A percentile compares a stretch with the other conserved stretches of the same genome.
Conservation (phyloP, 2,113 vertebrate species). For the Sialia sialis region DNA sequence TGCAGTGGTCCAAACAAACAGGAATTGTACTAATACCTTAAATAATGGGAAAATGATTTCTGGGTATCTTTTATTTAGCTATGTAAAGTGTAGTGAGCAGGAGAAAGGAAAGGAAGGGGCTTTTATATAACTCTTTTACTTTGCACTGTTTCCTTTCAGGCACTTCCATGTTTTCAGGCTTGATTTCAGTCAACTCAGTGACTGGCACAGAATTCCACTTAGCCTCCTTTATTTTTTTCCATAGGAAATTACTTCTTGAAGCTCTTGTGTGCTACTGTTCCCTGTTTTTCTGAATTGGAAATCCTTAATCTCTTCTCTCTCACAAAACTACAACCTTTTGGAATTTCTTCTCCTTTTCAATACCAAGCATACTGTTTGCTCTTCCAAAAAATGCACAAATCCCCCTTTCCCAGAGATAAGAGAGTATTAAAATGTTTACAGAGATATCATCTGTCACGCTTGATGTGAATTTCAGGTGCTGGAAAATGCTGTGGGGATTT, state of each 20-base stretch:
- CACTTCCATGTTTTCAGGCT: neutral
- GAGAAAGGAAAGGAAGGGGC: neutral
- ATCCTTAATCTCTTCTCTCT: neutral
- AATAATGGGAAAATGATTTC: neutral
- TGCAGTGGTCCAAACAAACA: neutral
- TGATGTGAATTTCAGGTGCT: neutral
- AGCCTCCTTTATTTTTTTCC: neutral
- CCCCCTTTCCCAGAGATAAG: neutral
- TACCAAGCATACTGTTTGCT: neutral
- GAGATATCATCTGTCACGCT: neutral
- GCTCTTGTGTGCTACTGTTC: neutral
- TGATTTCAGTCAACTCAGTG: neutral
- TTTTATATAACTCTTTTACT: neutral
- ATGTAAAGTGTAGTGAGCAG: neutral
- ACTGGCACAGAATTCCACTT: neutral
- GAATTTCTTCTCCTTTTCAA: neutral
- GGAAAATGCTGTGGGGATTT: neutral
- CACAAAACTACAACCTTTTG: neutral
- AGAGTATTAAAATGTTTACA: neutral
- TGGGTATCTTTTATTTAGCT: neutral
- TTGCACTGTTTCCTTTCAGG: neutral
- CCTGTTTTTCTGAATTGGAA: neutral
- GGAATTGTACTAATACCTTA: neutral
- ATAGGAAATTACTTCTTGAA: neutral
- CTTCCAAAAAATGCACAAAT: neutral